Evolutionary conservation across 2,113 vertebrate genomes (phyloP), one percentile per base, ranked within the genome.

Genomic region (Notechis scutatus): DNA sequence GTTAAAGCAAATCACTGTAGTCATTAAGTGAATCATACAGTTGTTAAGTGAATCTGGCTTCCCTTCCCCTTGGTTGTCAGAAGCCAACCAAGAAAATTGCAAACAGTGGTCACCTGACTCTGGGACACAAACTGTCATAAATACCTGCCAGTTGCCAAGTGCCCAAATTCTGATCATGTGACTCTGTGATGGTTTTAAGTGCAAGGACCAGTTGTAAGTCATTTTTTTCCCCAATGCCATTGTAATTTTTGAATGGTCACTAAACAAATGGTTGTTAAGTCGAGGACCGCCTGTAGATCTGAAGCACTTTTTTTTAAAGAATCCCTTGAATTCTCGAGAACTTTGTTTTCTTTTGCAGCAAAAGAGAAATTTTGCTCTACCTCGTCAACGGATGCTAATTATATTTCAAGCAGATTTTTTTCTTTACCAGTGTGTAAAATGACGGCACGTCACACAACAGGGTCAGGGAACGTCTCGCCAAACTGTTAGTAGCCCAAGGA

Each of bases 311-410:
- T 39, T 74, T 61, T 34, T 87, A 64, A 24, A 91, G 42, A 88
- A 1, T 74, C 89, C 92, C 93, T 59, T 90, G 5, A 24, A 90
- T 94, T 91, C 11, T 6, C 54, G 69, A 50, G 50, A 23, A 91
- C 34, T 90, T 91, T 86, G 81, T 87, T 93, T 91, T 92, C 54
- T 6, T 85, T 94, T 87, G 42, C 86, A 87, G 47, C 20, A 92
- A 89, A 90, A 61, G 42, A 56, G 14, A 92, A 45, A 86, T 52
- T 59, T 23, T 74, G 29, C 21, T 14, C 21, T 29, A 56, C 1
- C 52, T 85, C 12, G 10, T 93, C 50, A 93, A 93, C 3, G 42
- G 90, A 88, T n/a, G 20, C 47, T 69, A 69, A 74, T n/a, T 91
- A 12, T 81, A 20, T 81, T 90, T 59, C 54, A 50, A 64, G 59